phyloP scores from a whole-genome alignment of 2,888 invertebrate species.

The Seira musarum region DNA sequence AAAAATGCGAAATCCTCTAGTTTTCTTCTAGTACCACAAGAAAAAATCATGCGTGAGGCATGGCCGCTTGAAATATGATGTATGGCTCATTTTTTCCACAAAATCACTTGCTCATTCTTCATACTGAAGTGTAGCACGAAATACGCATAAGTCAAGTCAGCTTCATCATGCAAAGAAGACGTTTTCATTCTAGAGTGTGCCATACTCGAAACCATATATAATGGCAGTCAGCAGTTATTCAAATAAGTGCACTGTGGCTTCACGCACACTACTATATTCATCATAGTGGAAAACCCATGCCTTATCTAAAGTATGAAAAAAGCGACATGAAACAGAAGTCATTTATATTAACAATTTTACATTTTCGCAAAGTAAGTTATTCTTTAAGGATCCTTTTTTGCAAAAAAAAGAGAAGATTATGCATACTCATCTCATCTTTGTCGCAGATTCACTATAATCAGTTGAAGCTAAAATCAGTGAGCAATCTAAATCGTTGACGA shows the following conservation, averaged over 20 bases:
- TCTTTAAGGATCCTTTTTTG: background rate
- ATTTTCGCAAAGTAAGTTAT: background rate
- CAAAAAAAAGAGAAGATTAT: background rate
- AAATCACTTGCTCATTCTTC: too few species aligned
- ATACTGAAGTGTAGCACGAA: background rate
- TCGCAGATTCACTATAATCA: background rate
- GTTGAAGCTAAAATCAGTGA: constrained; percentile 7
- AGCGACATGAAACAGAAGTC: background rate
- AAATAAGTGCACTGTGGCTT: too few species aligned
- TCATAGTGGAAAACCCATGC: background rate
- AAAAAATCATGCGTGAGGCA: constrained; percentile 5
- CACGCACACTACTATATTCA: background rate
- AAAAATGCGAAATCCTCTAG: background rate
- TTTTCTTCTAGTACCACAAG: too few species aligned
- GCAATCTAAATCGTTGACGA: constrained; percentile 1
- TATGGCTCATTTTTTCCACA: background rate
- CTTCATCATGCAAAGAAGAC: too few species aligned
- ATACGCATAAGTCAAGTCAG: too few species aligned
- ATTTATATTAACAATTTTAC: background rate
- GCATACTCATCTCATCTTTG: background rate
- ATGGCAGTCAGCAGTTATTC: background rate
- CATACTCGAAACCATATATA: too few species aligned
- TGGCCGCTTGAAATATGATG: constrained; percentile 2
- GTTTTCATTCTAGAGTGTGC: too few species aligned
- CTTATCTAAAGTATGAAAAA: background rate